These are phyloP conservation scores for Uria lomvia DNA, from an alignment of 2,113 vertebrate genomes.

Conservation along the genomic window DNA sequence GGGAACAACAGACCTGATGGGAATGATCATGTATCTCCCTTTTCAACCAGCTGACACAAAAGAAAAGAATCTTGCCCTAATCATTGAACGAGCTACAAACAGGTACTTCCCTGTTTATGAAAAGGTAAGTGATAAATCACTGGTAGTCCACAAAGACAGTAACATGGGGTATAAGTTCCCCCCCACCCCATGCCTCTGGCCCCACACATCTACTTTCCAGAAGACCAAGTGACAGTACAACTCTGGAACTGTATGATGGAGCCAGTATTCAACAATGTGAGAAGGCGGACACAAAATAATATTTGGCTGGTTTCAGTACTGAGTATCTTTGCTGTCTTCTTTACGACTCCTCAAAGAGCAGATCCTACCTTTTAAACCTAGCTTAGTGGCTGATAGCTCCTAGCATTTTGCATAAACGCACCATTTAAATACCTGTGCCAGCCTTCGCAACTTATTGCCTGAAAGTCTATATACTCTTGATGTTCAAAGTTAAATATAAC, in stretches of 20 bases:
- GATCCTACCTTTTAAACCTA: neutral
- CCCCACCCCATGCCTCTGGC: neutral
- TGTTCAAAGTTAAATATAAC: neutral
- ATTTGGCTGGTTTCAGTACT: neutral
- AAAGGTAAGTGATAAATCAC: constrained; percentile 73
- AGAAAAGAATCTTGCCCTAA: constrained; percentile 62
- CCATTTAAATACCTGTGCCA: neutral
- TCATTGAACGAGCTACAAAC: constrained; percentile 72
- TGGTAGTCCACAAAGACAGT: neutral
- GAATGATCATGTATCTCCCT: constrained; percentile 71
- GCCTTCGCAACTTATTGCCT: neutral
- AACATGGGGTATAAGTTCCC: neutral
- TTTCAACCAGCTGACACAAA: constrained; percentile 61
- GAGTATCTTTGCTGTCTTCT: neutral
- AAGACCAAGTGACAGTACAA: neutral
- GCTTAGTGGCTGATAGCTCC: neutral
- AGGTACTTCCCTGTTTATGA: constrained; percentile 86
- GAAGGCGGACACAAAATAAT: neutral
- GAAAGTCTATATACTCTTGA: neutral
- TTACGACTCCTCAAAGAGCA: neutral
- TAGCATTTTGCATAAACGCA: neutral
- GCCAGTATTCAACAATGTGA: neutral
- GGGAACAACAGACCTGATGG: constrained; percentile 80
- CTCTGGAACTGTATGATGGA: neutral
- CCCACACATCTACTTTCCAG: neutral